Conservation (phyloP, 2,888 invertebrate species). For the Sphecodes monilicornis region DNA sequence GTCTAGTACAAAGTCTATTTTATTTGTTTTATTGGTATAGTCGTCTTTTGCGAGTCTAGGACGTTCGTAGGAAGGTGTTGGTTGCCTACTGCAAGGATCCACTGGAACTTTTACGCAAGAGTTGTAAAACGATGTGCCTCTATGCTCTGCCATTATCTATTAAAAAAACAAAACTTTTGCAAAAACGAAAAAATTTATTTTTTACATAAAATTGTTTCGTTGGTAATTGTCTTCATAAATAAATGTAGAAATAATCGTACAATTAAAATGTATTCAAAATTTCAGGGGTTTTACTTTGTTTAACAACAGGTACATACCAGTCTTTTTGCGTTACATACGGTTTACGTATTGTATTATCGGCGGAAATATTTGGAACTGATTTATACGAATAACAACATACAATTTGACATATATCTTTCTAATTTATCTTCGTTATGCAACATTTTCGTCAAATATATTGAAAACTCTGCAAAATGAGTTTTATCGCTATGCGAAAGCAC, state of each 20-base stretch:
- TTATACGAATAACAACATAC: not conserved
- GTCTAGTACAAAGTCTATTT: slow-evolving; percentile 80
- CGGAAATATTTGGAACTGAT: slow-evolving; percentile 4
- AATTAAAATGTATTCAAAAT: not conserved
- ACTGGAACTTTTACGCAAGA: slow-evolving; percentile 90
- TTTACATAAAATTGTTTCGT: not conserved
- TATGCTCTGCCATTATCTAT: slow-evolving; percentile 85
- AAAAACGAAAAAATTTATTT: not conserved
- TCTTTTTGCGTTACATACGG: not conserved
- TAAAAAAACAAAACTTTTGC: not conserved
- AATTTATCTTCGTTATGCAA: not conserved
- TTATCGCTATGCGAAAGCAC: slow-evolving; percentile 13
- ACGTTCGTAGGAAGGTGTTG: slow-evolving; percentile 89
- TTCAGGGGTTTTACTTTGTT: not conserved
- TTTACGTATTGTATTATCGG: not conserved
- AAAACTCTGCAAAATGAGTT: no score
- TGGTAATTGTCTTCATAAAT: no score
- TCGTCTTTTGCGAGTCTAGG: slow-evolving; percentile 66
- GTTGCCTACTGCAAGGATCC: slow-evolving; percentile 90
- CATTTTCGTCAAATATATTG: not conserved
- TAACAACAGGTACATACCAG: slow-evolving; percentile 16
- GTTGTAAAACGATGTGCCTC: slow-evolving; percentile 89
- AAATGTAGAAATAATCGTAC: not conserved
- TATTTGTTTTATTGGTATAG: slow-evolving; percentile 74
- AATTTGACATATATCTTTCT: not conserved